A percentile compares a stretch with the other conserved stretches of the same genome.
These are phyloP conservation scores for Atrina japonica DNA, from an alignment of 2,888 invertebrate genomes.

Conservation along the genomic window DNA sequence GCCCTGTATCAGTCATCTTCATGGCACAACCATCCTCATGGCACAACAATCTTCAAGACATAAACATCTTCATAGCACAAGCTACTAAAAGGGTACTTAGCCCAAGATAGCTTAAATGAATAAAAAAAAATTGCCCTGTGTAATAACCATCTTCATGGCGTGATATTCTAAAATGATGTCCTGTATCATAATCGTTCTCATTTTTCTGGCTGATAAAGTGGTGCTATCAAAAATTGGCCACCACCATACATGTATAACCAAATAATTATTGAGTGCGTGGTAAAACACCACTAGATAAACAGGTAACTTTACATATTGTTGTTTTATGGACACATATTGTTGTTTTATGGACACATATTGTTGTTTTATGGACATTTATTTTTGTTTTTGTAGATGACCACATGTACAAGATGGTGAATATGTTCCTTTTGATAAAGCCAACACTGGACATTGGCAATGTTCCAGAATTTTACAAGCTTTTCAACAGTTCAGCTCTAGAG, in stretches of 20 bases:
- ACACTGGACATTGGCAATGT: conserved; percentile 88
- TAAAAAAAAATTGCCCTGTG: conserved; percentile 83
- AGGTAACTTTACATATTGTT: too few relatives aligned
- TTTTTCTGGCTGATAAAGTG: conserved; percentile 87
- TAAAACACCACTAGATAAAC: too few relatives aligned
- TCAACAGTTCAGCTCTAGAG: conserved; percentile 88
- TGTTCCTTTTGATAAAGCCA: conserved; percentile 89
- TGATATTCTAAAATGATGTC: conserved; percentile 87
- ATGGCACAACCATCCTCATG: not conserved
- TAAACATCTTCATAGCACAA: conserved; percentile 88
- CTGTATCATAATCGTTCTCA: conserved; percentile 86
- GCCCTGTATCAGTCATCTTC: conserved; percentile 82
- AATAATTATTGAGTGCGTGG: too few relatives aligned
- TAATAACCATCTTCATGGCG: conserved; percentile 88
- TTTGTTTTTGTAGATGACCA: conserved; percentile 84
- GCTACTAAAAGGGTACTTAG: conserved; percentile 87
- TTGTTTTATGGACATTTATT: too few relatives aligned
- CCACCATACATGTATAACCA: too few relatives aligned
- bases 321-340: too few relatives aligned
- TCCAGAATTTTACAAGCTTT: conserved; percentile 93
- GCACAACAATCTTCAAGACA: conserved; percentile 49
- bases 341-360: too few relatives aligned
- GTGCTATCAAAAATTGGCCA: conserved; percentile 83
- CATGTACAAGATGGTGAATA: conserved; percentile 89
- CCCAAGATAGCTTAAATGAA: conserved; percentile 83